Evolutionary conservation across 2,888 invertebrate genomes (phyloP).

Genomic region (Trypoxylon attenuatum): DNA sequence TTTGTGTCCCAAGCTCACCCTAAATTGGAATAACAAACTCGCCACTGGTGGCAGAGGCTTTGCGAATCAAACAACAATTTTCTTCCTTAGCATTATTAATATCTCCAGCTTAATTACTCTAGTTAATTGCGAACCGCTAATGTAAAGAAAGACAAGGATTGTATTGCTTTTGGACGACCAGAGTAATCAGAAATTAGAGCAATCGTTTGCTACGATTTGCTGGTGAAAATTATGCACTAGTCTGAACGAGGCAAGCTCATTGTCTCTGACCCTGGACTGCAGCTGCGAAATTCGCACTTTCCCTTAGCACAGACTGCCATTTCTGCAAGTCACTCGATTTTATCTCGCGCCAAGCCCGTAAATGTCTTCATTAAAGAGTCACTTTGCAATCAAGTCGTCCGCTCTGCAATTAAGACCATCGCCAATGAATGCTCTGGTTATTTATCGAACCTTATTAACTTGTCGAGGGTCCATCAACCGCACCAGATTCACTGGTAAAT

Average conservation of each 20-base stretch:
- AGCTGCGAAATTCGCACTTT: neutral
- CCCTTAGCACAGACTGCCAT: constrained; percentile 19
- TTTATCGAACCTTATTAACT: constrained; percentile 52
- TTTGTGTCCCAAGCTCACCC: constrained; percentile 12
- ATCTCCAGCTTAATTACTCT: too few species aligned
- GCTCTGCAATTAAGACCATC: constrained; percentile 49
- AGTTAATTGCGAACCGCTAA: too few species aligned
- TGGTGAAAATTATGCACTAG: neutral
- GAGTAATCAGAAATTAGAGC: neutral
- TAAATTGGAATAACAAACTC: constrained; percentile 27
- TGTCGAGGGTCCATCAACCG: neutral
- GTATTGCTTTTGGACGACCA: too few species aligned
- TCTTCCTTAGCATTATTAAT: too few species aligned
- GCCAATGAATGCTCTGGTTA: constrained; percentile 34
- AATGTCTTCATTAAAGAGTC: constrained; percentile 50
- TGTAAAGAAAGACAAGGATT: too few species aligned
- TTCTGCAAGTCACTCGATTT: constrained; percentile 42
- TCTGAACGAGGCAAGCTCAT: too few species aligned
- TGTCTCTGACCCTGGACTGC: neutral
- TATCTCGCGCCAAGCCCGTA: constrained; percentile 29
- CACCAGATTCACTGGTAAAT: constrained; percentile 26
- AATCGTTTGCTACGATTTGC: neutral
- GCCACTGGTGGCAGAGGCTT: too few species aligned
- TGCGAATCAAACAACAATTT: too few species aligned
- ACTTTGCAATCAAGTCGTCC: constrained; percentile 52